Base-by-base conservation (phyloP, 2,888 invertebrate genomes). In the Trachelus stipa region DNA sequence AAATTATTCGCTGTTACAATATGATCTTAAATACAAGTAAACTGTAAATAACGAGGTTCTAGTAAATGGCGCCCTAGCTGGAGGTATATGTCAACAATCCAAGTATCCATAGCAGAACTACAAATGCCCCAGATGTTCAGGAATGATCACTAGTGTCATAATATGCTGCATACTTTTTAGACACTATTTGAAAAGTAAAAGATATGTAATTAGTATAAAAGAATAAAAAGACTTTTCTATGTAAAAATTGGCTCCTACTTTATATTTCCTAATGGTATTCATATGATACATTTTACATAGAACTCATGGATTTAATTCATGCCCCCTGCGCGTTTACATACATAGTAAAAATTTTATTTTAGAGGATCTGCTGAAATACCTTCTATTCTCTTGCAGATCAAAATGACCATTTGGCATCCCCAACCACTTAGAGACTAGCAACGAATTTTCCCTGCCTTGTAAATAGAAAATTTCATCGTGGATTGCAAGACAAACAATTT, bases 351-450 rank as follows among this genome's bases (percentile, higher is more conserved):
- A 23, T 23, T 9, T 40, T 40, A 15, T 56, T 56, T 56, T 9
- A 56, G 23, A 56, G 9, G 23, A 56, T 23, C 56, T 56, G 40
- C 40, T 56, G 56, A 56, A 56, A 56, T 23, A 56, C 23, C 73
- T 81, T 80, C 77, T 83, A 34, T 84, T 88, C 76, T 84, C 81
- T 91, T 91, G 35, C 90, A 91, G 91, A 88, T 90, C 85, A 79
- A 87, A 86, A 83, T 88, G 85, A 89, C 84, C 80, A 84, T 80
- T 81, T 81, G 83, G 80, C 81, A 79, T 79, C 84, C 78, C 35
- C 74, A 77, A 81, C 79, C 78, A 40, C 81, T 81, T 82, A 85
- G 82, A 86, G 85, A 83, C 83, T 86, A 85, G 83, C 83, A 83
- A 85, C 81, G 84, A 87, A 82, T 82, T 85, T 77, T 80, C 78